These are phyloP conservation scores for Penaeus chinensis DNA, from an alignment of 1,140 invertebrate species.

Conservation along the genomic window DNA sequence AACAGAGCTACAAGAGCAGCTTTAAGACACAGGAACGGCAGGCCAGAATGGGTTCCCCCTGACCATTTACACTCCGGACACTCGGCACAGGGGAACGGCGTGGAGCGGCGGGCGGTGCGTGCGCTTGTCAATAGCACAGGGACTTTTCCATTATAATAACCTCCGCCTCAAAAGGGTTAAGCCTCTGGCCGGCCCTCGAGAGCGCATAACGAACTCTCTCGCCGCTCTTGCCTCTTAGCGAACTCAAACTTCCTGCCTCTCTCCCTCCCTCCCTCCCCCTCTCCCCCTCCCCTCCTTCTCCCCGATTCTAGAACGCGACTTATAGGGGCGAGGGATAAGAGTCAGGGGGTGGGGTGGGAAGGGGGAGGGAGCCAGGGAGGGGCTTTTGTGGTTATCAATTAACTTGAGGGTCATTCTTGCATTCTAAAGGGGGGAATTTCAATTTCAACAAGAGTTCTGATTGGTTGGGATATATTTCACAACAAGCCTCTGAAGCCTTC, in stretches of 20 bases:
- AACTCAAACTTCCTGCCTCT: background rate
- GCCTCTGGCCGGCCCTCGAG: slow-evolving; percentile 36
- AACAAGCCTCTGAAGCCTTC: background rate
- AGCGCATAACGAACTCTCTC: slow-evolving; percentile 52
- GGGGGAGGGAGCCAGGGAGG: too few species aligned
- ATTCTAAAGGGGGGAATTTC: slow-evolving; percentile 38
- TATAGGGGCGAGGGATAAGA: too few species aligned
- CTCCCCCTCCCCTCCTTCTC: slow-evolving; percentile 24
- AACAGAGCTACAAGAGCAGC: too few species aligned
- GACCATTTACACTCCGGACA: too few species aligned
- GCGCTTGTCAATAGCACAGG: slow-evolving; percentile 50
- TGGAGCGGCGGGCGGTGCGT: slow-evolving; percentile 24
- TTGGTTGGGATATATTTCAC: slow-evolving; percentile 27
- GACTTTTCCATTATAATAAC: slow-evolving; percentile 59
- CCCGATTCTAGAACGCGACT: slow-evolving; percentile 6
- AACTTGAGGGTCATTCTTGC: slow-evolving; percentile 46
- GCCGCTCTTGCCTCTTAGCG: background rate
- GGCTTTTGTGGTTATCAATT: slow-evolving; percentile 47
- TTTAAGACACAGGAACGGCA: background rate
- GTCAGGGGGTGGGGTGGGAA: too few species aligned
- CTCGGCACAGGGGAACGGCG: background rate
- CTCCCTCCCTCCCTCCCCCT: slow-evolving; percentile 23
- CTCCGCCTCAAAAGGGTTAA: slow-evolving; percentile 54
- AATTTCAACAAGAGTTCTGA: slow-evolving; percentile 33
- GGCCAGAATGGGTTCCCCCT: background rate